These are phyloP conservation scores for Bergia sp. DNA, from an alignment of 92 coral and sea anemone species.

Conservation along the genomic window DNA sequence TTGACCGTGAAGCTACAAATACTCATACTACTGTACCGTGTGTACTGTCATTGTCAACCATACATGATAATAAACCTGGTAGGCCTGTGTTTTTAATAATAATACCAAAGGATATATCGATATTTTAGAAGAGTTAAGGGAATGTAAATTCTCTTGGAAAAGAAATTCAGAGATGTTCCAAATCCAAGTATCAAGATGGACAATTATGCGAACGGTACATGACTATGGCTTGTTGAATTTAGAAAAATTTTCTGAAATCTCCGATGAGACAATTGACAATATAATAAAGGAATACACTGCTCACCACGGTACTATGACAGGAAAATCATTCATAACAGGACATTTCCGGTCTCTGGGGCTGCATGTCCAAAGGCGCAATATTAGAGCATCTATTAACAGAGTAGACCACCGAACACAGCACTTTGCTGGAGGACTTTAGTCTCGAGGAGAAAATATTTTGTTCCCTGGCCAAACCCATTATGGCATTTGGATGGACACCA, in stretches of 20 bases:
- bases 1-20: too few relatives aligned
- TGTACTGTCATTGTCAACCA: too few relatives aligned
- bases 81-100: slow-evolving; percentile 39
- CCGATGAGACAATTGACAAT: slow-evolving; percentile 60
- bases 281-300: slow-evolving; percentile 66
- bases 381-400: too few relatives aligned
- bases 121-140: slow-evolving; percentile 65
- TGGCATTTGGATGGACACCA: slow-evolving; percentile 5
- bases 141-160: slow-evolving; percentile 67
- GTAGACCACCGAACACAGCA: too few relatives aligned
- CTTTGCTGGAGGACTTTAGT: too few relatives aligned
- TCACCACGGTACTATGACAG: slow-evolving; percentile 70
- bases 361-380: background rate
- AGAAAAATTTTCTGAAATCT: slow-evolving; percentile 54
- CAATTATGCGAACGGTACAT: slow-evolving; percentile 59
- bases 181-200: slow-evolving; percentile 58
- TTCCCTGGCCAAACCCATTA: too few relatives aligned
- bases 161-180: slow-evolving; percentile 63
- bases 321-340: slow-evolving; percentile 68
- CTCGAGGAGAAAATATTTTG: too few relatives aligned
- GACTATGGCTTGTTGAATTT: slow-evolving; percentile 57
- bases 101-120: slow-evolving; percentile 52
- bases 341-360: slow-evolving; percentile 51
- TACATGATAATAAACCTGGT: too few relatives aligned
- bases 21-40: too few relatives aligned